phyloP scores from a whole-genome alignment of 2,888 invertebrate species.

The Polyploca ridens region DNA sequence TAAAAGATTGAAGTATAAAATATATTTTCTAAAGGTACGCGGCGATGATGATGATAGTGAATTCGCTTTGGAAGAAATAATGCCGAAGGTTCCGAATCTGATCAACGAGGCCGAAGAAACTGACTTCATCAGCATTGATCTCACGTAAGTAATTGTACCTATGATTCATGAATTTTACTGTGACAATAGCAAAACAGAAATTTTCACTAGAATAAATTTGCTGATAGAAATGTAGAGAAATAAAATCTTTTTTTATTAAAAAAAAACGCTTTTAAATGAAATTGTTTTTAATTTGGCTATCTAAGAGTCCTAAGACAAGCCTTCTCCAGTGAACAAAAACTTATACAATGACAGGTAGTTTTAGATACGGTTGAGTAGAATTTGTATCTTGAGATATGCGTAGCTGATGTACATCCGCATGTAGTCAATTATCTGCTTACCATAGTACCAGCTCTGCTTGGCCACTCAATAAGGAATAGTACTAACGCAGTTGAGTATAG shows the following conservation, averaged over 20 bases:
- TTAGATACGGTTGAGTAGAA: slow-evolving; percentile 1
- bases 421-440: background rate
- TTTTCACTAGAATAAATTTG: no score
- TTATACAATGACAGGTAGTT: background rate
- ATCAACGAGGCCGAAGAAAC: slow-evolving; percentile 32
- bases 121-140: slow-evolving; percentile 46
- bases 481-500: no score
- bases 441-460: no score
- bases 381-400: background rate
- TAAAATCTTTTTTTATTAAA: no score
- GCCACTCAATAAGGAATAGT: no score
- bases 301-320: background rate
- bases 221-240: no score
- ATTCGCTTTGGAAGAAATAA: slow-evolving; percentile 55
- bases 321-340: background rate
- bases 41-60: slow-evolving; percentile 40
- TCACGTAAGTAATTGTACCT: slow-evolving; percentile 53
- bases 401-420: background rate
- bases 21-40: slow-evolving; percentile 43
- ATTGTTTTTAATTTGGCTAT: no score
- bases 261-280: no score
- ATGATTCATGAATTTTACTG: no score
- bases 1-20: background rate
- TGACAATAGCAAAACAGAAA: no score
- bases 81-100: slow-evolving; percentile 50